Evolutionary conservation across 2,797 vertebrate genomes (phyloP), one percentile per base, ranked within the genome.

Genomic region (Scolopax bukidnonensis): DNA sequence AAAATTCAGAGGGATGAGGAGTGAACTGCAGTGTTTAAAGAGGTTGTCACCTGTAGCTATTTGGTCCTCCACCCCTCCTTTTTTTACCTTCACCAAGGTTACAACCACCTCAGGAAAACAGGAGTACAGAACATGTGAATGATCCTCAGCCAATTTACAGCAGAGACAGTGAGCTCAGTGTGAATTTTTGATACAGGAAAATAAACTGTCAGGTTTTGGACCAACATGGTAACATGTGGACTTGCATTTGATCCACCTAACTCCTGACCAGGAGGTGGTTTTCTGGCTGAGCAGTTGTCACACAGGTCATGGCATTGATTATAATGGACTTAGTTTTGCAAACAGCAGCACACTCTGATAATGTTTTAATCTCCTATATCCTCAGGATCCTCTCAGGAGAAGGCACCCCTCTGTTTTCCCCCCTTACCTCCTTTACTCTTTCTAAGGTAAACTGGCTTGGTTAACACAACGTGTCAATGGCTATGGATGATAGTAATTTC

Each of bases 281-380:
- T 87, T 74, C 63, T 77, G 48, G 38, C 41, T 68, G 33, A 90
- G 64, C 23, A 75, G 3, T 0, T 75, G 80, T 78, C 27, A 24
- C 38, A 47, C 73, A 70, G 50, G 45, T 80, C 68, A 61, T 3
- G 15, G 59, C 53, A 50, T 12, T 68, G 21, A 50, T 94, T 69
- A 30, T 47, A 73, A 61, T 20, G 76, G 73, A 81, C 41, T 86
- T 38, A 54, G 70, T 76, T 92, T 90, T 82, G 70, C 63, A 92
- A 95, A 95, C 13, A 90, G 74, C 67, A 90, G 54, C 69, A 88
- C 32, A 16, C 27, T 75, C 67, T 73, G 86, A 63, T 76, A 73
- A 89, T 53, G 70, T 92, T 78, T 92, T 79, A 87, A 90, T 89
- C 84, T 56, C 33, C 50, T 82, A 54, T 18, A 76, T 79, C 68